Percentiles rank a stretch among this genome's conserved stretches.
Evolutionary conservation across 2,113 vertebrate genomes (phyloP).

Genomic region (Rhodinocichla rosea): DNA sequence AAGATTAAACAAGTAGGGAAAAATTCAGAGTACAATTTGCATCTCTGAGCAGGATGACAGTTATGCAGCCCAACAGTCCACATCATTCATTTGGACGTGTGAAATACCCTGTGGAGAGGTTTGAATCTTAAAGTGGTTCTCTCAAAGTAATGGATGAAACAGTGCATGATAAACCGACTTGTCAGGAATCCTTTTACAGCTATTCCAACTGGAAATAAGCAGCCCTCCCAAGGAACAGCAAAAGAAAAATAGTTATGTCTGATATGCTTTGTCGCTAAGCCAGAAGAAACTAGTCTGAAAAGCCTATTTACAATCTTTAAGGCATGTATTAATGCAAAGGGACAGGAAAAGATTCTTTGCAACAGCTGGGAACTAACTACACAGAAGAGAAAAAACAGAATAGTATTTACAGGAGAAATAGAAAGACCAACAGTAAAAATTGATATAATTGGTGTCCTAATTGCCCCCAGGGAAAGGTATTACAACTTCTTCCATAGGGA

Average conservation of each 20-base stretch:
- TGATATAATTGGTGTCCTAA: not conserved
- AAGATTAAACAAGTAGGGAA: not conserved
- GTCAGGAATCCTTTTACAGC: slow-evolving; percentile 12
- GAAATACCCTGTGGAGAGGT: slow-evolving; percentile 20
- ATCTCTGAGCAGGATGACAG: not conserved
- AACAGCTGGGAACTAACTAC: not conserved
- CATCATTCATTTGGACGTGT: not conserved
- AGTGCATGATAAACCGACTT: slow-evolving; percentile 21
- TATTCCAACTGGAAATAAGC: slow-evolving; percentile 29
- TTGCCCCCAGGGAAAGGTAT: not conserved
- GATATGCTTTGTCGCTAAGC: not conserved
- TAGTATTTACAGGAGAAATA: not conserved
- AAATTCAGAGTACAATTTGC: not conserved
- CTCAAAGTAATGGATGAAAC: not conserved
- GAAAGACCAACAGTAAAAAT: not conserved
- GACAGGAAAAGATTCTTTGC: not conserved
- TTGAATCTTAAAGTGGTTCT: not conserved
- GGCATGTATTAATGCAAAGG: not conserved
- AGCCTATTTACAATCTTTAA: not conserved
- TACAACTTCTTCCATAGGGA: not conserved
- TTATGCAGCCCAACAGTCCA: not conserved
- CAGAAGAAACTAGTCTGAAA: not conserved
- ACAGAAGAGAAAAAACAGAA: not conserved
- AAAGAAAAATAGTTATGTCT: slow-evolving; percentile 6
- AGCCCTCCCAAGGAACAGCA: not conserved